phyloP scores from a whole-genome alignment of 2,797 vertebrate genomes.

The Pelobates cultripes region DNA sequence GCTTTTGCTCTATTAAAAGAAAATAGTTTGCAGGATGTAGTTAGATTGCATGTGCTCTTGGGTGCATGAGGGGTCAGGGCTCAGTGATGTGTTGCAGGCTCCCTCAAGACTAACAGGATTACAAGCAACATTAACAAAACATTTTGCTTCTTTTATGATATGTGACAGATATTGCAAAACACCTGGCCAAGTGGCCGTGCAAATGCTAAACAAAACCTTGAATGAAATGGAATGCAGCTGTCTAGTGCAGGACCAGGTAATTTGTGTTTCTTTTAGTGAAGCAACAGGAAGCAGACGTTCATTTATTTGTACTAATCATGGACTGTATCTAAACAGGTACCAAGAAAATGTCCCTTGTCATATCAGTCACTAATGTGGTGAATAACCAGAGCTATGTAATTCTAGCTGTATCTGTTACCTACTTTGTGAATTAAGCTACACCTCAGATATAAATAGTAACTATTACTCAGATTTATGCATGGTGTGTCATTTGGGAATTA shows the following conservation, averaged over 20 bases:
- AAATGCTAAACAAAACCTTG: background rate
- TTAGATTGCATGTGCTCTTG: background rate
- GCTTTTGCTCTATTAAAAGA: constrained; percentile 10
- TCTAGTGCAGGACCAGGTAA: background rate
- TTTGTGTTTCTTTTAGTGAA: background rate
- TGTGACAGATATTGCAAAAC: constrained; percentile 18
- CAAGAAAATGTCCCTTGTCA: too few species aligned
- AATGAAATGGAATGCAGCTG: background rate
- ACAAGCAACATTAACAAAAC: constrained; percentile 22
- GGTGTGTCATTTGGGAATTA: background rate
- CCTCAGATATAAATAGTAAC: background rate
- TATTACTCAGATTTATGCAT: background rate
- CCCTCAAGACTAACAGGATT: constrained; percentile 32
- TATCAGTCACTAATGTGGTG: too few species aligned
- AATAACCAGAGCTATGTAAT: too few species aligned
- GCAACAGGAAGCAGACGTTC: background rate
- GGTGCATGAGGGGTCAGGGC: constrained; percentile 15
- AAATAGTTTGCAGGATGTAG: constrained; percentile 5
- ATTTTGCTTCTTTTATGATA: constrained; percentile 12
- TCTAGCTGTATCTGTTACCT: too few species aligned
- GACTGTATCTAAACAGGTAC: too few species aligned
- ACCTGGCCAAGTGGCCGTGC: constrained; percentile 5
- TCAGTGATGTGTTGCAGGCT: constrained; percentile 35
- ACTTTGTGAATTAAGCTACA: too few species aligned
- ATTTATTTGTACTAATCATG: background rate